Conservation (phyloP, 2,797 vertebrate species). For the Sebastes umbrosus region DNA sequence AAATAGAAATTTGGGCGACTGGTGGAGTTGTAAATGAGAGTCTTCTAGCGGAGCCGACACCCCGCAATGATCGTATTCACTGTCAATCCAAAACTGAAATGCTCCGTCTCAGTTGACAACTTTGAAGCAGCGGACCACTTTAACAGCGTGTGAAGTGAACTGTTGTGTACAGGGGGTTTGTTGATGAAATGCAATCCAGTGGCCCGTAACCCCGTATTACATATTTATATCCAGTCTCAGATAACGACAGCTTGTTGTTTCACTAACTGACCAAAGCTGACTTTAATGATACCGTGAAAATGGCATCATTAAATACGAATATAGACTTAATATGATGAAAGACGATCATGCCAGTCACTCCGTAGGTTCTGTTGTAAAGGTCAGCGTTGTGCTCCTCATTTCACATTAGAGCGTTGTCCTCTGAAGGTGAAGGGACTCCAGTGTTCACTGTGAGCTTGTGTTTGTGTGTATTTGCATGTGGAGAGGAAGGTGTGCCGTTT, state of each 20-base stretch:
- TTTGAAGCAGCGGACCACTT: background rate
- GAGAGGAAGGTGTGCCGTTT: slow-evolving; percentile 1
- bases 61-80: too few relatives aligned
- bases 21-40: background rate
- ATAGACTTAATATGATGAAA: background rate
- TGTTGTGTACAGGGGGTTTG: background rate
- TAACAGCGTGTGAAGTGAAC: background rate
- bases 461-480: background rate
- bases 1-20: background rate
- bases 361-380: background rate
- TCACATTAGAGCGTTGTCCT: background rate
- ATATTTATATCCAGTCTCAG: background rate
- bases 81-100: background rate
- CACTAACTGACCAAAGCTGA: background rate
- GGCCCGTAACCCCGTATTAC: background rate
- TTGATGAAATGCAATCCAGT: background rate
- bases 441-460: slow-evolving; percentile 2
- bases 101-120: background rate
- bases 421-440: background rate
- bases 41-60: too few relatives aligned
- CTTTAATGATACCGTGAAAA: background rate
- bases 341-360: background rate
- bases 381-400: slow-evolving; percentile 41
- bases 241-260: background rate
- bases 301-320: background rate